Evolutionary conservation across 2,888 invertebrate species (phyloP), one percentile per base, ranked within the genome.

Genomic region (Chloroclysta siterata): DNA sequence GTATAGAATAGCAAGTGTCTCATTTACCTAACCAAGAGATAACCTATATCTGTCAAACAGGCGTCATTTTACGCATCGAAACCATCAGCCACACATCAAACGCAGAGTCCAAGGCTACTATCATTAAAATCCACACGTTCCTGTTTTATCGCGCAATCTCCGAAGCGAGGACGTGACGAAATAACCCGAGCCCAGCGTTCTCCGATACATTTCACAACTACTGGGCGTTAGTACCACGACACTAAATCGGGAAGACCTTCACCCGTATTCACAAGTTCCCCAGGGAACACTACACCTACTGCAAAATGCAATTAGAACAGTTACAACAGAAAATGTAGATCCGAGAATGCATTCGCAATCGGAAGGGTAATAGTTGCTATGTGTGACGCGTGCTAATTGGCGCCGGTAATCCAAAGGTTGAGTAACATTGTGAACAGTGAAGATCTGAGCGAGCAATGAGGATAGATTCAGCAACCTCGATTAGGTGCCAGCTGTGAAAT

Each of bases 211-310:
- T 91, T 83, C 88, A 88, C 85, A 89, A 90, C 74, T 75, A 61
- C 55, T 54, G 72, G 72, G 79, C 80, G 79, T 81, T 76, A 86
- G 82, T 87, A 81, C 88, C 87, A 66, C 90, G 80, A 64, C 72
- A 80, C 88, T 92, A 92, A 86, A 89, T 86, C 85, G 81, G 87
- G 87, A 84, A 82, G 90, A 91, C 92, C 92, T 92, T 92, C 90
- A 91, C 92, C 92, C 79, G 86, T 77, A 86, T 87, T 79, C 68
- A 76, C 81, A 78, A 72, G 72, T 68, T 85, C 87, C 87, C 85
- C 82, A 80, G 84, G 83, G 85, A 84, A 72, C 64, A 55, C 60
- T 53, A 17, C 17, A 70, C 33, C 47, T 39, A 39, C 61, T 56
- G 53, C 58, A 41, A 53, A 70, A 68, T 66, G 52, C 61, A 62